Percentiles rank a stretch among this genome's conserved stretches.
phyloP scores from a whole-genome alignment of 1,140 invertebrate species.

The Drosophila hydei region DNA sequence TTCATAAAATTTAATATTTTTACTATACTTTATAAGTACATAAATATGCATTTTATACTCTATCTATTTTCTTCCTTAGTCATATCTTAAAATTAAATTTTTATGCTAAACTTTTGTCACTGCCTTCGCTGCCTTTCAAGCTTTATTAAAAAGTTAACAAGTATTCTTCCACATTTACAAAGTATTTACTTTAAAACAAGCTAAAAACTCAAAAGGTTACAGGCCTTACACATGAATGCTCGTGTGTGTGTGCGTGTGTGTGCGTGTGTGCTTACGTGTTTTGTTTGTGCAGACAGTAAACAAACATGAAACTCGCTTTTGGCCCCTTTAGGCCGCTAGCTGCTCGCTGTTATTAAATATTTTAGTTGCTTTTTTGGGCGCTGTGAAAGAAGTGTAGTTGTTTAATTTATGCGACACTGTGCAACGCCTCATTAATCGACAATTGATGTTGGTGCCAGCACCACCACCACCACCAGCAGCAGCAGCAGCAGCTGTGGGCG shows the following conservation, averaged over 20 bases:
- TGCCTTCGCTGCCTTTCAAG: not conserved
- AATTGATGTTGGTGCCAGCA: constrained; percentile 29
- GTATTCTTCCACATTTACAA: constrained; percentile 32
- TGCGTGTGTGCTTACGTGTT: constrained; percentile 23
- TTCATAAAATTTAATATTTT: no score
- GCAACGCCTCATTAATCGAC: constrained; percentile 68
- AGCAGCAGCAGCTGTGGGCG: constrained; percentile 21
- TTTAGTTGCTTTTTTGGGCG: constrained; percentile 28
- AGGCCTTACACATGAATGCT: constrained; percentile 13
- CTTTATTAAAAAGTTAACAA: constrained; percentile 46
- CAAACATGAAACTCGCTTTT: constrained; percentile 31
- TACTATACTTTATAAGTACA: no score
- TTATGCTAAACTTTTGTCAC: not conserved
- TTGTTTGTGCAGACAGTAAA: constrained; percentile 69
- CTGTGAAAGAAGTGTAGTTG: constrained; percentile 19
- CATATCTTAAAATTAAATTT: not conserved
- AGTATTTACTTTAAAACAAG: constrained; percentile 5
- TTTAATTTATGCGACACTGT: constrained; percentile 41
- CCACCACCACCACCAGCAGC: not conserved
- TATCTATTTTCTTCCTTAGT: not conserved
- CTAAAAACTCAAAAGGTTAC: constrained; percentile 21
- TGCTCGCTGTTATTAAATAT: constrained; percentile 39
- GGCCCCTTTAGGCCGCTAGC: not conserved
- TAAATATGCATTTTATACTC: no score
- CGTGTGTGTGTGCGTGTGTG: constrained; percentile 24